Conservation (phyloP, 2,888 invertebrate genomes). For the Ectropis crepuscularia region DNA sequence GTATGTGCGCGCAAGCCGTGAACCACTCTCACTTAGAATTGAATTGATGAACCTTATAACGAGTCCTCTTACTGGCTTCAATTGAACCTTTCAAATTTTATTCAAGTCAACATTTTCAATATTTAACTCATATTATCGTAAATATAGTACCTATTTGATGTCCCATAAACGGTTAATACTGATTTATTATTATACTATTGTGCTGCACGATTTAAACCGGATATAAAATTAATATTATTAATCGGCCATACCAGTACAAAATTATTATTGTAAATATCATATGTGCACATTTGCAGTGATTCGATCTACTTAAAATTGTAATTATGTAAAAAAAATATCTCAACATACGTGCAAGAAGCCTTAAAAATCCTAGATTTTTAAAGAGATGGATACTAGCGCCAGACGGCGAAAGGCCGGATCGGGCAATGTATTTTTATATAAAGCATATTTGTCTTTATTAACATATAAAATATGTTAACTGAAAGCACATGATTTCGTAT, state of each 20-base stretch:
- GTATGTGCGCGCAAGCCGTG: background rate
- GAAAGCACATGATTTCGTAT: slow-evolving; percentile 84
- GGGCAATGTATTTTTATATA: slow-evolving; percentile 84
- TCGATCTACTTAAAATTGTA: slow-evolving; percentile 76
- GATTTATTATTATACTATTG: slow-evolving; percentile 59
- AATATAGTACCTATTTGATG: slow-evolving; percentile 32
- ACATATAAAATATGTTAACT: slow-evolving; percentile 84
- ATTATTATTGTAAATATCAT: slow-evolving; percentile 74
- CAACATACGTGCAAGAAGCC: slow-evolving; percentile 80
- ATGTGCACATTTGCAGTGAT: slow-evolving; percentile 72
- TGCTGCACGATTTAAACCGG: slow-evolving; percentile 66
- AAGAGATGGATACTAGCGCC: slow-evolving; percentile 80
- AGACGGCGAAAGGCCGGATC: slow-evolving; percentile 68
- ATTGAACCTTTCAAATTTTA: slow-evolving; percentile 67
- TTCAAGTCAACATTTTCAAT: slow-evolving; percentile 66
- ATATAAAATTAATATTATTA: slow-evolving; percentile 62
- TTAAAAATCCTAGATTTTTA: slow-evolving; percentile 84
- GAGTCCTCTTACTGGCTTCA: slow-evolving; percentile 51
- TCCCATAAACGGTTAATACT: slow-evolving; percentile 34
- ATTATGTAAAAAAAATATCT: slow-evolving; percentile 78
- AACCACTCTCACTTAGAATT: background rate
- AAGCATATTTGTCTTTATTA: slow-evolving; percentile 83
- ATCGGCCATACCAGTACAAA: slow-evolving; percentile 82
- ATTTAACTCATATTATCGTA: slow-evolving; percentile 60
- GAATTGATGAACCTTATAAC: background rate